phyloP scores from a whole-genome alignment of 2,888 invertebrate species.

The Diarsia dahlii region DNA sequence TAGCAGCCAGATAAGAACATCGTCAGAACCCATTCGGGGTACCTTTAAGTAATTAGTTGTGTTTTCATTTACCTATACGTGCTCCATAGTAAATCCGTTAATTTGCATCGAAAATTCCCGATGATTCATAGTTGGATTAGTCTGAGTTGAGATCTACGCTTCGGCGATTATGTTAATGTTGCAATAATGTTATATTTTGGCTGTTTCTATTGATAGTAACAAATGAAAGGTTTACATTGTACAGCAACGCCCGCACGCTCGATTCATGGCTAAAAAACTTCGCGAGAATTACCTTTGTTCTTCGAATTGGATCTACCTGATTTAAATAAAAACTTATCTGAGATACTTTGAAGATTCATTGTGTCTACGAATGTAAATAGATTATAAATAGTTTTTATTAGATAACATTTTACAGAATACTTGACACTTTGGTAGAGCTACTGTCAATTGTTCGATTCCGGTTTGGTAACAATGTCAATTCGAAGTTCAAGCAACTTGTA shows the following conservation, averaged over 20 bases:
- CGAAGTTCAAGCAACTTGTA: slow-evolving; percentile 10
- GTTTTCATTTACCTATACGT: slow-evolving; percentile 81
- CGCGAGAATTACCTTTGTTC: slow-evolving; percentile 47
- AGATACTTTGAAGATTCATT: neutral
- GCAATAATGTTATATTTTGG: slow-evolving; percentile 58
- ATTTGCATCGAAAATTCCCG: slow-evolving; percentile 54
- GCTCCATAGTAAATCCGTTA: slow-evolving; percentile 55
- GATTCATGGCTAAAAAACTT: slow-evolving; percentile 50
- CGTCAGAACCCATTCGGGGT: slow-evolving; percentile 87
- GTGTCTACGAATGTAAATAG: slow-evolving; percentile 4
- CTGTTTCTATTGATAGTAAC: slow-evolving; percentile 66
- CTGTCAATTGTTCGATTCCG: slow-evolving; percentile 4
- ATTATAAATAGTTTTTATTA: neutral
- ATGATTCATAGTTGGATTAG: slow-evolving; percentile 65
- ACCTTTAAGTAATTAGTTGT: slow-evolving; percentile 84
- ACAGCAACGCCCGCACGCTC: slow-evolving; percentile 19
- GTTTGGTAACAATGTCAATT: slow-evolving; percentile 22
- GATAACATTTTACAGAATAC: slow-evolving; percentile 15
- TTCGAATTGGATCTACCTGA: slow-evolving; percentile 29
- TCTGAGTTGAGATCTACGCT: slow-evolving; percentile 57
- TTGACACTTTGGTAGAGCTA: neutral
- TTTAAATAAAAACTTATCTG: slow-evolving; percentile 35
- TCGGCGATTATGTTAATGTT: slow-evolving; percentile 63
- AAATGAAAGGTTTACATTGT: slow-evolving; percentile 64
- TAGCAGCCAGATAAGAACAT: slow-evolving; percentile 87